A percentile compares a stretch with the other conserved stretches of the same genome.
Evolutionary conservation across 2,888 invertebrate genomes (phyloP).

Genomic region (Caenorhabditis sp.): DNA sequence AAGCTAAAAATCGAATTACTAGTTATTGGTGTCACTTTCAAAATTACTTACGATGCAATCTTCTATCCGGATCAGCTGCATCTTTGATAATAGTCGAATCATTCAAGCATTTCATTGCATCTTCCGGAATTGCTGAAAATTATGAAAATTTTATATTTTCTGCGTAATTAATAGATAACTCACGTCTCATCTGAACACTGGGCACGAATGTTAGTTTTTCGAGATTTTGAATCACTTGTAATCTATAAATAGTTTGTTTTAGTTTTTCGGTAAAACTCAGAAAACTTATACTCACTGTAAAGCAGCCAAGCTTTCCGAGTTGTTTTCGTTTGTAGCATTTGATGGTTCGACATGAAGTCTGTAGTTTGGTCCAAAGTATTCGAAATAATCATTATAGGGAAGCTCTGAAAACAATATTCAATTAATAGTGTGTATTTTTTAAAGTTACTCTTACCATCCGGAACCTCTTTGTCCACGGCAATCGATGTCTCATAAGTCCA

Average conservation of each 20-base stretch:
- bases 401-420: conserved; percentile 59
- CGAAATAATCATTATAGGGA: conserved; percentile 67
- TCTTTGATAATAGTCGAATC: conserved; percentile 46
- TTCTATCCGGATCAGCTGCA: conserved; percentile 61
- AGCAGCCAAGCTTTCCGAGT: conserved; percentile 53
- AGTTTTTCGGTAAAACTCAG: neutral
- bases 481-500: conserved; percentile 97
- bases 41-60: conserved; percentile 52
- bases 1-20: too few species aligned
- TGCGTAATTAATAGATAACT: conserved; percentile 7
- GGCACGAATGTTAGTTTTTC: conserved; percentile 59
- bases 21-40: neutral
- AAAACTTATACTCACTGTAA: conserved; percentile 44
- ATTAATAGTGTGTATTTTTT: neutral
- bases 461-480: conserved; percentile 63
- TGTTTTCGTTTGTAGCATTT: conserved; percentile 57
- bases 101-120: conserved; percentile 56
- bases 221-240: conserved; percentile 59
- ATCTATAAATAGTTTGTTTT: conserved; percentile 17
- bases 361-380: conserved; percentile 68
- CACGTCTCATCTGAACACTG: conserved; percentile 68
- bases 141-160: neutral
- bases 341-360: conserved; percentile 66
- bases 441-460: conserved; percentile 43
- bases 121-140: conserved; percentile 59